Conservation (phyloP, 2,113 vertebrate genomes). For the Neomonachus schauinslandi region DNA sequence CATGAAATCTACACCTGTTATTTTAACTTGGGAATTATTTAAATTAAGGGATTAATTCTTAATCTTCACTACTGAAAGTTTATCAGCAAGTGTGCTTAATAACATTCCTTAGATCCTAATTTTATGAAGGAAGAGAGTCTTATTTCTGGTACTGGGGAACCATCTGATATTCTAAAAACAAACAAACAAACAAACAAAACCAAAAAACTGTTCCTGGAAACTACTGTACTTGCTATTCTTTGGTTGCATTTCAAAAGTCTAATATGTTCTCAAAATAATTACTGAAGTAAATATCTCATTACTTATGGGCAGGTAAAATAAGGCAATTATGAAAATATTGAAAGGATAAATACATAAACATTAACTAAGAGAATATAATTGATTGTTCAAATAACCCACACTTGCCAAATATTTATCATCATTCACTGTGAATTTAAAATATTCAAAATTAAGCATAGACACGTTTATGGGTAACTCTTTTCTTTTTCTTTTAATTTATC, state of each 20-base stretch:
- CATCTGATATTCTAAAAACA: background rate
- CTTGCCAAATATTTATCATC: background rate
- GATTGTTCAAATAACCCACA: background rate
- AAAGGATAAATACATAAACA: background rate
- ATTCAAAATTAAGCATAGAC: background rate
- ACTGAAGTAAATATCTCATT: background rate
- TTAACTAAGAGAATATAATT: background rate
- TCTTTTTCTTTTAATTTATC: background rate
- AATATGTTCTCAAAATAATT: background rate
- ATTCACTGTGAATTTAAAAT: background rate
- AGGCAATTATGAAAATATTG: background rate
- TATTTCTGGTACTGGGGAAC: background rate
- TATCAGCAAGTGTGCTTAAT: background rate
- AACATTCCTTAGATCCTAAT: background rate
- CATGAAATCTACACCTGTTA: background rate
- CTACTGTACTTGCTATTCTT: background rate
- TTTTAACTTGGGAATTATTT: background rate
- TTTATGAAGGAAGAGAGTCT: background rate
- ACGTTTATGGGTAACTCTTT: background rate
- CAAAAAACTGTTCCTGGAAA: background rate
- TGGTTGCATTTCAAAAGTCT: background rate
- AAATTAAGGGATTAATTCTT: background rate
- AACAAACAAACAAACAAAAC: background rate
- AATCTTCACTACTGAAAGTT: background rate
- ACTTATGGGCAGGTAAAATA: background rate